These are phyloP conservation scores for Nymphalis io DNA, from an alignment of 1,140 invertebrate genomes.

Conservation along the genomic window DNA sequence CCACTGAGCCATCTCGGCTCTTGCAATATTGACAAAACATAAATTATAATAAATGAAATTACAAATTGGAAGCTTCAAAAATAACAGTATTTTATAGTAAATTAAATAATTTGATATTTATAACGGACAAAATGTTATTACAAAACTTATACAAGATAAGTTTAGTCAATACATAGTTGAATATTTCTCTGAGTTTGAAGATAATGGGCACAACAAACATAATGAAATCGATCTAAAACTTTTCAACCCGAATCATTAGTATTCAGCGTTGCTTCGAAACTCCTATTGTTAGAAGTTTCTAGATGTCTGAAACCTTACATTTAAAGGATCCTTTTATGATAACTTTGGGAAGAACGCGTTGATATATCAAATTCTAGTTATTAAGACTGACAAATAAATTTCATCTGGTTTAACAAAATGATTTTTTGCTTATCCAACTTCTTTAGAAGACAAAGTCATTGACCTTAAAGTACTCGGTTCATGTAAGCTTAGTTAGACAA, in stretches of 20 bases:
- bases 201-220: constrained; percentile 11
- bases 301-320: constrained; percentile 21
- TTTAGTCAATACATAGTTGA: not conserved
- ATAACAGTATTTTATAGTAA: too few relatives aligned
- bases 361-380: not conserved
- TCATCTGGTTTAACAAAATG: not conserved
- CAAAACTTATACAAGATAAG: not conserved
- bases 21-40: too few relatives aligned
- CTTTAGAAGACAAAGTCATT: not conserved
- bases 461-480: too few relatives aligned
- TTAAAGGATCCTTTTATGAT: constrained; percentile 19
- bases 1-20: too few relatives aligned
- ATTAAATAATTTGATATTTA: not conserved
- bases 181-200: constrained; percentile 6
- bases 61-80: too few relatives aligned
- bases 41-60: too few relatives aligned
- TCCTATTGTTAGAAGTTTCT: constrained; percentile 22
- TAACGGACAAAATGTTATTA: not conserved
- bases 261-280: constrained; percentile 21
- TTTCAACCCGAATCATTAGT: constrained; percentile 21
- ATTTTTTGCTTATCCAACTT: not conserved
- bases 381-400: constrained; percentile 10
- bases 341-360: constrained; percentile 4
- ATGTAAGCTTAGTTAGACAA: too few relatives aligned
- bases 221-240: constrained; percentile 9